Base-by-base conservation (phyloP, 2,113 vertebrate species). In the Anthoscopus minutus region DNA sequence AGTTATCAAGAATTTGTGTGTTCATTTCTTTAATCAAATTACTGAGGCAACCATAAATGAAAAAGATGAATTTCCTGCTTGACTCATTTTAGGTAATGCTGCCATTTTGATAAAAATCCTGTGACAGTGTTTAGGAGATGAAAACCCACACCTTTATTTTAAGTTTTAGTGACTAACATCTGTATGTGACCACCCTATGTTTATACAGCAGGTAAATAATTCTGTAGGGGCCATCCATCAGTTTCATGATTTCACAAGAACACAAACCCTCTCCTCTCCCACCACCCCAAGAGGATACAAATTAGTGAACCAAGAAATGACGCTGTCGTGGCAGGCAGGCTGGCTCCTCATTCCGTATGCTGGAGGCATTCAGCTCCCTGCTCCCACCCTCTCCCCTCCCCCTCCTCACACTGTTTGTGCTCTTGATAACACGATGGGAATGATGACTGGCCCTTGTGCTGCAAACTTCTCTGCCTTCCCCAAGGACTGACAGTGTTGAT, bases 321-420 rank as follows among this genome's bases (percentile, higher is more conserved):
- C 60, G 94, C 91, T 79, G 80, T 92, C 47, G 45, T 84, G 35
- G 96, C 83, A 92, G 94, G 95, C 94, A 66, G 91, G 95, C 90
- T 72, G 74, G 45, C 50, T 77, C 82, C 93, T 97, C 96, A 95
- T 96, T 86, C 70, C 37, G 97, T 97, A 98, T 98, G 97, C 97
- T 89, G 67, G 79, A 95, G 93, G 95, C 94, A 65, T 97, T 73
- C 82, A 15, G 73, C 90, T 93, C 81, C 45, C 84, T 86, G 94
- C 80, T 94, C 96, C 87, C 71, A 53, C 93, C 92, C 96, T 73
- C 73, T 90, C 69, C 95, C 77, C 78, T 92, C 94, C 94, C 69
- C 88, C 93, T 90, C 79, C 91, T 48, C 85, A 62, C 64, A 83
- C 89, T 88, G 84, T 95, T 85, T 97, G 95, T 94, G 97, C 95